phyloP scores from a whole-genome alignment of 2,888 invertebrate species.

The Morpho helenor region DNA sequence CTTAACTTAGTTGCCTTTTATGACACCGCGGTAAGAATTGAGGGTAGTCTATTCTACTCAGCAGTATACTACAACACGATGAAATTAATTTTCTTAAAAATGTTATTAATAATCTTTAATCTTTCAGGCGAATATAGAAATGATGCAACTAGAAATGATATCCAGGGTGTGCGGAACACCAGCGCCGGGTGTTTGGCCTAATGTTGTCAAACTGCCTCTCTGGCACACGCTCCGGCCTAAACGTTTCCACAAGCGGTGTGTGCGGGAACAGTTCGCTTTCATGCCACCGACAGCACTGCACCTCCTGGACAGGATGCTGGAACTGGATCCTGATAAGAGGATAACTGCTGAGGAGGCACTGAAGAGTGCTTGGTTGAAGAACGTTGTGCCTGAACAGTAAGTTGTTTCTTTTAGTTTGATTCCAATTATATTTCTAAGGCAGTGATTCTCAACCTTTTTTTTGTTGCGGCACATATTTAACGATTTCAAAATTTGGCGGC shows the following conservation, averaged over 20 bases:
- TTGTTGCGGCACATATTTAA: too few species aligned
- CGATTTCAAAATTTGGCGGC: too few species aligned
- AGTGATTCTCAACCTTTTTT: too few species aligned
- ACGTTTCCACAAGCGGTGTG: constrained; percentile 90
- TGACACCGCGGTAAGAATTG: too few species aligned
- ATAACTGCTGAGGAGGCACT: constrained; percentile 97
- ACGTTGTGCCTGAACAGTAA: constrained; percentile 93
- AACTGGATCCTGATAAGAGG: constrained; percentile 95
- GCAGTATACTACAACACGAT: too few species aligned
- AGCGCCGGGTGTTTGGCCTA: constrained; percentile 97
- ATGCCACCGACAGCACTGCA: constrained; percentile 94
- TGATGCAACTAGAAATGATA: constrained; percentile 96
- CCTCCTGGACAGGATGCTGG: constrained; percentile 96
- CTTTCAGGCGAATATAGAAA: constrained; percentile 91
- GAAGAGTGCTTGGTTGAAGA: constrained; percentile 94
- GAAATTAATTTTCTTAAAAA: too few species aligned
- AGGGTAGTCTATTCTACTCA: too few species aligned
- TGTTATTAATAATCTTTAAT: background rate
- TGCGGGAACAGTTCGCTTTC: constrained; percentile 95
- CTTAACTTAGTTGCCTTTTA: too few species aligned
- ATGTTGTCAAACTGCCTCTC: constrained; percentile 94
- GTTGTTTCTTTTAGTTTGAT: too few species aligned
- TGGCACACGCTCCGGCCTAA: constrained; percentile 96
- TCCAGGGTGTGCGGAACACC: constrained; percentile 97
- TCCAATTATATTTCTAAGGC: too few species aligned